Percentiles rank a stretch among this genome's conserved stretches.
These are phyloP conservation scores for Solea senegalensis DNA, from an alignment of 2,113 vertebrate species.

Conservation along the genomic window DNA sequence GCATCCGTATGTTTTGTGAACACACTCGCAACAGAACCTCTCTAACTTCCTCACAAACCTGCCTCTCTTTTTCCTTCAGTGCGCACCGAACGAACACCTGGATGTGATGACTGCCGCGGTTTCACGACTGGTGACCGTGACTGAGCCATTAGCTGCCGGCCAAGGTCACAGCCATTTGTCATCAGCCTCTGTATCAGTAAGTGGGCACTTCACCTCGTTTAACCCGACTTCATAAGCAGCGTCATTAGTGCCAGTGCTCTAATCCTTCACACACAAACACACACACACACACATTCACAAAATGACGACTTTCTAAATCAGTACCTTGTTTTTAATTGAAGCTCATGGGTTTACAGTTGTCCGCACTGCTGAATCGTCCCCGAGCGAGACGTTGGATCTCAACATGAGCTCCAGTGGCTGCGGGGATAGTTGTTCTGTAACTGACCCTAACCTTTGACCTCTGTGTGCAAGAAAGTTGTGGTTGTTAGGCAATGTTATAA, in stretches of 20 bases:
- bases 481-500: too few relatives aligned
- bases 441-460: slow-evolving; percentile 27
- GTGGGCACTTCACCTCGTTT: slow-evolving; percentile 48
- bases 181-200: slow-evolving; percentile 36
- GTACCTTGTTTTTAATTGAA: neutral
- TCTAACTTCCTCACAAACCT: neutral
- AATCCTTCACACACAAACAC: slow-evolving; percentile 25
- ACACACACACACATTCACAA: neutral
- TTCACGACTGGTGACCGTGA: neutral
- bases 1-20: slow-evolving; percentile 9
- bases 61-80: neutral
- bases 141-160: slow-evolving; percentile 1
- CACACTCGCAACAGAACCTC: slow-evolving; percentile 9
- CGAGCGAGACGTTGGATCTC: neutral
- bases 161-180: slow-evolving; percentile 55
- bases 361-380: neutral
- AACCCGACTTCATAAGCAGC: slow-evolving; percentile 17
- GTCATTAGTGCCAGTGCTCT: slow-evolving; percentile 26
- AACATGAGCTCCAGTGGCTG: neutral
- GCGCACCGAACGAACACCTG: neutral
- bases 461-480: neutral
- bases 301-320: neutral
- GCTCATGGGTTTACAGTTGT: slow-evolving; percentile 10
- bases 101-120: neutral
- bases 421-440: neutral